These are phyloP conservation scores for Toxotes chatareus DNA, from an alignment of 2,113 vertebrate genomes.

Conservation along the genomic window DNA sequence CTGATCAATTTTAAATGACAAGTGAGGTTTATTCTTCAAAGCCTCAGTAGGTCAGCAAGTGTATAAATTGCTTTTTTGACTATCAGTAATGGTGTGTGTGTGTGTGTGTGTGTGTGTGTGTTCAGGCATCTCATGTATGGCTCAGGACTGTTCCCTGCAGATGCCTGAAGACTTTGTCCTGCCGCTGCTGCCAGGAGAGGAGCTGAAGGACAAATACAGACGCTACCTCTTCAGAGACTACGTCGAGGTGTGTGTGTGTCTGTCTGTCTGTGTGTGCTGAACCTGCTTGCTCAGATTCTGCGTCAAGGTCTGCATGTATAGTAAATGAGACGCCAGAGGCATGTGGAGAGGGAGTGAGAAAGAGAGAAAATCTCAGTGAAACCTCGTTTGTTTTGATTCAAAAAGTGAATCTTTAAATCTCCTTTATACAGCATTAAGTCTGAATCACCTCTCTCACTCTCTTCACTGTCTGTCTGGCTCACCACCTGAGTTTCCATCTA, in stretches of 20 bases:
- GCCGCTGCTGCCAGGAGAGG: conserved; percentile 94
- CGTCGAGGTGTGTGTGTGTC: conserved; percentile 87
- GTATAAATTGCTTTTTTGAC: background rate
- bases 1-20: background rate
- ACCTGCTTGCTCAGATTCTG: conserved; percentile 16
- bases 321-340: background rate
- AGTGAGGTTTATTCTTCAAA: background rate
- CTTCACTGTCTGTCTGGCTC: too few species aligned
- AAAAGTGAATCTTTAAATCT: background rate
- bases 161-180: conserved; percentile 98
- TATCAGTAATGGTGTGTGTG: background rate
- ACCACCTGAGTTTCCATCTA: background rate
- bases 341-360: conserved; percentile 5
- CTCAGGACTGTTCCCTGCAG: conserved; percentile 96
- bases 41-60: background rate
- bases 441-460: background rate
- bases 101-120: conserved; percentile 51
- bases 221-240: conserved; percentile 99
- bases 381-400: background rate
- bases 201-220: conserved; percentile 98
- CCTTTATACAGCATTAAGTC: background rate
- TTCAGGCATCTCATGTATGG: conserved; percentile 97
- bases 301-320: conserved; percentile 3
- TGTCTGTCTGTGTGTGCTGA: background rate
- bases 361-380: background rate